Percentiles rank a stretch among this genome's conserved stretches.
Evolutionary conservation across 2,797 vertebrate genomes (phyloP).

Genomic region (Pterois miles): DNA sequence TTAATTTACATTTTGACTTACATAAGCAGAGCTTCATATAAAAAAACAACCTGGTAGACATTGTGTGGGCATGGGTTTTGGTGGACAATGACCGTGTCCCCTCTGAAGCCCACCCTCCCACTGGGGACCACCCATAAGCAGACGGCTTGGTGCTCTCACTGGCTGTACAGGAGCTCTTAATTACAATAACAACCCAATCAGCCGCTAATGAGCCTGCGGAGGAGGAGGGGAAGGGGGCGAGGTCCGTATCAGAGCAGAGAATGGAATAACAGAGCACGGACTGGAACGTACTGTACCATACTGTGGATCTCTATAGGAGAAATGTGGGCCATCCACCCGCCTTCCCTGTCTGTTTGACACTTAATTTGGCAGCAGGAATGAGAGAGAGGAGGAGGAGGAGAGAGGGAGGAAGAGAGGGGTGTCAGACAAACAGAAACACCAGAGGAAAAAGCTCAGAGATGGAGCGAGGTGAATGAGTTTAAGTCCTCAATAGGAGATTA

Average conservation of each 20-base stretch:
- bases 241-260: constrained; percentile 35
- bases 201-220: constrained; percentile 62
- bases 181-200: constrained; percentile 79
- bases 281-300: constrained; percentile 69
- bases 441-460: constrained; percentile 28
- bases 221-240: not conserved
- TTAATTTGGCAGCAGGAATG: constrained; percentile 80
- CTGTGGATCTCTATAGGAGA: constrained; percentile 60
- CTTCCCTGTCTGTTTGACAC: constrained; percentile 70
- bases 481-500: constrained; percentile 7
- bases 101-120: constrained; percentile 44
- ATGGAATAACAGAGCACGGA: constrained; percentile 46
- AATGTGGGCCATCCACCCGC: constrained; percentile 70
- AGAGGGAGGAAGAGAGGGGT: constrained; percentile 28
- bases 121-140: constrained; percentile 73
- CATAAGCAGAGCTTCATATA: not conserved
- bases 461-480: constrained; percentile 27
- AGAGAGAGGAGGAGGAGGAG: constrained; percentile 32
- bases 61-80: not conserved
- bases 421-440: constrained; percentile 57
- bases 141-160: constrained; percentile 66
- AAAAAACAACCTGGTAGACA: not conserved
- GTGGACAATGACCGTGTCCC: constrained; percentile 65
- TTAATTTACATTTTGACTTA: not conserved
- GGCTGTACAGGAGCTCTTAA: constrained; percentile 67